phyloP scores from a whole-genome alignment of 2,113 vertebrate genomes.

The Ophthalmolycus amberensis region DNA sequence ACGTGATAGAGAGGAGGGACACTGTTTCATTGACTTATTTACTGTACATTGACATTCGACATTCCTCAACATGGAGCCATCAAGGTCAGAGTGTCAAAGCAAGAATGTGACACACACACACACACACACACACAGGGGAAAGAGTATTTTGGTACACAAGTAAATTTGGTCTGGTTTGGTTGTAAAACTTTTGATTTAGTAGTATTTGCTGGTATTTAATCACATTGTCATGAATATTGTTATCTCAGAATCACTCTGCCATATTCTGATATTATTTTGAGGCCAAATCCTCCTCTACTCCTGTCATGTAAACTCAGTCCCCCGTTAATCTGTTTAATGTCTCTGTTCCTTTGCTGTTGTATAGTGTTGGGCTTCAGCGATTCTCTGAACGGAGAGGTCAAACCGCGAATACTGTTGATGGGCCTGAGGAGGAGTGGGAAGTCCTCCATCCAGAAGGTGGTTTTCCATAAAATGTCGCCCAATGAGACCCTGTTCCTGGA shows the following conservation, averaged over 20 bases:
- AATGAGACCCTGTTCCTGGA: slow-evolving; percentile 94
- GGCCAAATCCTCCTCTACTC: not conserved
- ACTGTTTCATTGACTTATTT: slow-evolving; percentile 6
- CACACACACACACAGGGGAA: not conserved
- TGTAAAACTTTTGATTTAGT: not conserved
- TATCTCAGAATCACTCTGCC: not conserved
- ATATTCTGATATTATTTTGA: not conserved
- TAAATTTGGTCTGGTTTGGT: not conserved
- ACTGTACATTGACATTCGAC: not conserved
- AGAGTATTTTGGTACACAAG: not conserved
- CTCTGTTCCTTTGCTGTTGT: slow-evolving; percentile 29
- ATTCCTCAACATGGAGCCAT: not conserved
- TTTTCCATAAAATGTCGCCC: slow-evolving; percentile 96
- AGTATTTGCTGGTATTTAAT: not conserved
- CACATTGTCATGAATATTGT: not conserved
- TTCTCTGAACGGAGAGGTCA: slow-evolving; percentile 91
- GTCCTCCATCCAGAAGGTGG: slow-evolving; percentile 96
- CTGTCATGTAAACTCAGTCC: not conserved
- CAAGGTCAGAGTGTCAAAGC: not conserved
- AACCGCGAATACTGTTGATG: slow-evolving; percentile 95
- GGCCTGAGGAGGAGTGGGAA: slow-evolving; percentile 93
- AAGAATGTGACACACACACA: not conserved
- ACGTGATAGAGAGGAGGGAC: not conserved
- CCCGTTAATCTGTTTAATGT: not conserved
- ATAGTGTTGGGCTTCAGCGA: slow-evolving; percentile 90